Base-by-base conservation (phyloP, 2,797 vertebrate genomes). In the Salmo trutta region DNA sequence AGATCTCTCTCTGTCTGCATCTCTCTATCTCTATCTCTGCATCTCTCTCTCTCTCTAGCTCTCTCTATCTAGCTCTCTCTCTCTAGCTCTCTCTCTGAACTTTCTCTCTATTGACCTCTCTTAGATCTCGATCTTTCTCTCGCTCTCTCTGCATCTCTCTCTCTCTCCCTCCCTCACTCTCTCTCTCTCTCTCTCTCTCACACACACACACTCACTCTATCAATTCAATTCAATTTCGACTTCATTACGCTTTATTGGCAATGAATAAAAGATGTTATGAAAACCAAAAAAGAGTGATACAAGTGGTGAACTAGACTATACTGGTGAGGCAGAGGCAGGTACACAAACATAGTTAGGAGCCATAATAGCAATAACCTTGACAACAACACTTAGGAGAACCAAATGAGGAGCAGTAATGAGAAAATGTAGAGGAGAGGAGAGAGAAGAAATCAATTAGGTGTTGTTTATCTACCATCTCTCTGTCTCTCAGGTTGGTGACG, bases 331-430 rank as follows among this genome's bases (percentile, higher is more conserved):
- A 21, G 59, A 62, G 8, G 59, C 59, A 62, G 21, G n/a, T 62
- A 66, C 71, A 66, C 73, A 83, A 83, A 83, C 71, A 79, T 75
- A 85, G 81, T 75, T 82, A 52, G 83, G 73, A 17, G 41, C 65
- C 52, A 74, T 79, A 36, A 81, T 70, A 53, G 75, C 79, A 79
- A 77, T 85, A 79, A 74, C 81, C 75, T 56, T 76, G 81, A 87
- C 77, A 83, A 68, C 79, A 76, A 10, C 47, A 53, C 70, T 72
- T 47, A 47, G 78, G 71, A n/a, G 72, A 5, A 29, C n/a, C n/a
- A 75, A 75, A 67, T 52, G 15, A 75, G 62, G 41, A 29, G 27
- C 52, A 66, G 36, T 66, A 27, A 75, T 66, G 36, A 66, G 74
- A 66, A 74, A 74, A 41, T 56, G 29, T 8, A 54, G 24, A 6